Percentiles rank a stretch among this genome's conserved stretches.
Evolutionary conservation across 2,797 vertebrate species (phyloP).

Genomic region (Leuciscus waleckii): DNA sequence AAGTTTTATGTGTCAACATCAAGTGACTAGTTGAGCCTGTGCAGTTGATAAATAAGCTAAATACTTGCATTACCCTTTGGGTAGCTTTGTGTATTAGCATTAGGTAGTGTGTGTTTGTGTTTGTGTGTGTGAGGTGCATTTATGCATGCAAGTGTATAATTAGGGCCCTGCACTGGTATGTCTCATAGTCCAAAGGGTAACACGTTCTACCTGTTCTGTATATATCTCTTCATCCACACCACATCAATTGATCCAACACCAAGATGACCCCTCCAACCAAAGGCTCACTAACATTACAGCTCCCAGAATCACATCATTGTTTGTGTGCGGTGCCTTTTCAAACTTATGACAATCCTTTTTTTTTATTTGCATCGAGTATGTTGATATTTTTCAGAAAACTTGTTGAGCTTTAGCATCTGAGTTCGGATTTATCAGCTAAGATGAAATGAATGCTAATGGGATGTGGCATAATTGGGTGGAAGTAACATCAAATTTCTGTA

Average conservation of each 20-base stretch:
- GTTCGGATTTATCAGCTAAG: background rate
- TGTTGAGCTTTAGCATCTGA: background rate
- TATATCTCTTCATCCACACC: background rate
- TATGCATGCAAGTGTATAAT: conserved; percentile 22
- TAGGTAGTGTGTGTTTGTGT: conserved; percentile 8
- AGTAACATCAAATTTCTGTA: background rate
- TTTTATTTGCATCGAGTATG: background rate
- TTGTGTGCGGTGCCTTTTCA: conserved; percentile 22
- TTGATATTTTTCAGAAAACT: background rate
- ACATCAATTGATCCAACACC: conserved; percentile 6
- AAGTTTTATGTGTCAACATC: background rate
- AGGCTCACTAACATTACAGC: background rate
- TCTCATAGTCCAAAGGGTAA: conserved; percentile 3
- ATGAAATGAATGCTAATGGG: background rate
- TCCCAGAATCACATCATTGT: background rate
- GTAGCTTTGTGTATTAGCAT: background rate
- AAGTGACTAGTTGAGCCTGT: background rate
- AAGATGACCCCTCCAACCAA: conserved; percentile 1
- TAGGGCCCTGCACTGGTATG: background rate
- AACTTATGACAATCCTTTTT: background rate
- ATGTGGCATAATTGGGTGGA: background rate
- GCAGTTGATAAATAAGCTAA: background rate
- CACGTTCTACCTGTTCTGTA: background rate
- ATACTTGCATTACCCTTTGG: background rate
- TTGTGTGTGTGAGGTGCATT: background rate